Conservation (phyloP, 2,888 invertebrate genomes). For the Oeneis ivallda region DNA sequence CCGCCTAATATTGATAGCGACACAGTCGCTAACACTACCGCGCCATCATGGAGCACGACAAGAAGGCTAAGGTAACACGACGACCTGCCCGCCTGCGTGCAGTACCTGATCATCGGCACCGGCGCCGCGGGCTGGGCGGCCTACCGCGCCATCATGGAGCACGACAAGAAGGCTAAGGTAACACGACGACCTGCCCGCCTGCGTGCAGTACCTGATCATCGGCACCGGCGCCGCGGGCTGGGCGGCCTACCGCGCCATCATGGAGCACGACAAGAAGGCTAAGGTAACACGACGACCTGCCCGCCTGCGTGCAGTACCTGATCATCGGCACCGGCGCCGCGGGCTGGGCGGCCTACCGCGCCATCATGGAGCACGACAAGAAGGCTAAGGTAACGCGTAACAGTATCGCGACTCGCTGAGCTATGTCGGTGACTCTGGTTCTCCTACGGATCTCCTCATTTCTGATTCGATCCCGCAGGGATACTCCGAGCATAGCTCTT, state of each 20-base stretch:
- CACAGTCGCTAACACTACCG: too few relatives aligned
- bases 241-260: slow-evolving; percentile 67
- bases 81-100: slow-evolving; percentile 69
- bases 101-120: slow-evolving; percentile 68
- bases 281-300: too few relatives aligned
- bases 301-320: slow-evolving; percentile 73
- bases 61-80: slow-evolving; percentile 51
- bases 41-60: too few relatives aligned
- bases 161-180: slow-evolving; percentile 70
- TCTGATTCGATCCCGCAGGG: too few relatives aligned
- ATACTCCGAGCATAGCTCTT: too few relatives aligned
- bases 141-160: slow-evolving; percentile 62
- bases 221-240: slow-evolving; percentile 69
- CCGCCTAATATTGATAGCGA: too few relatives aligned
- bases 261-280: slow-evolving; percentile 62
- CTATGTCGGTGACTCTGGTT: too few relatives aligned
- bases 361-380: slow-evolving; percentile 65
- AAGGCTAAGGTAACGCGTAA: slow-evolving; percentile 73
- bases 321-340: slow-evolving; percentile 68
- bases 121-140: slow-evolving; percentile 73
- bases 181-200: slow-evolving; percentile 58
- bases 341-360: slow-evolving; percentile 67
- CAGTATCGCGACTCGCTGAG: too few relatives aligned
- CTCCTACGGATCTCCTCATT: too few relatives aligned
- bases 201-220: slow-evolving; percentile 72